Evolutionary conservation across 2,113 vertebrate species (phyloP).

Genomic region (Plectropomus leopardus): DNA sequence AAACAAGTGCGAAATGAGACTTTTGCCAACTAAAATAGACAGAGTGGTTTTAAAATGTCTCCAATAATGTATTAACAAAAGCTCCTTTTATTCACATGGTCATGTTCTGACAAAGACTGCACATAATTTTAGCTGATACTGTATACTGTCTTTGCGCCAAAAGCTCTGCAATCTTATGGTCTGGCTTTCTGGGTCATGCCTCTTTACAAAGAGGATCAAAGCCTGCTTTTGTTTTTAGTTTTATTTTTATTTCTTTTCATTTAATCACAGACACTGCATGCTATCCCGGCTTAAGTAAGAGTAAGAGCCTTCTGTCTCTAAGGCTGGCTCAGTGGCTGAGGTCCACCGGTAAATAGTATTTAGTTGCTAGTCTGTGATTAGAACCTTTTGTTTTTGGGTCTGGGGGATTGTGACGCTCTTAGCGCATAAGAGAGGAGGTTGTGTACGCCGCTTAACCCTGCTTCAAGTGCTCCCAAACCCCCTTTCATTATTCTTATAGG

Average conservation of each 20-base stretch:
- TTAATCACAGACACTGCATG: conserved; percentile 52
- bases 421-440: conserved; percentile 72
- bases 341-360: conserved; percentile 71
- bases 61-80: background rate
- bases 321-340: conserved; percentile 62
- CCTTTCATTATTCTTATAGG: conserved; percentile 79
- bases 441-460: conserved; percentile 80
- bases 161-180: conserved; percentile 26
- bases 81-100: background rate
- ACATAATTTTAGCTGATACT: background rate
- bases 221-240: conserved; percentile 50
- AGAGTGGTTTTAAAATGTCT: background rate
- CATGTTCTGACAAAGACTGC: background rate
- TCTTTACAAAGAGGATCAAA: conserved; percentile 65
- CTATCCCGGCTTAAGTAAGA: conserved; percentile 52
- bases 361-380: conserved; percentile 79
- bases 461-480: conserved; percentile 77
- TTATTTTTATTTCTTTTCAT: conserved; percentile 63
- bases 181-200: conserved; percentile 57
- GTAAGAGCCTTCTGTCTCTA: conserved; percentile 52
- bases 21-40: background rate
- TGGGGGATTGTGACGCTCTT: conserved; percentile 72
- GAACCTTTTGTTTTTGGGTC: conserved; percentile 74
- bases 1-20: background rate
- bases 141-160: background rate